A percentile compares a stretch with the other conserved stretches of the same genome.
Evolutionary conservation across 2,888 invertebrate species (phyloP).

Genomic region (Caenorhabditis sp.): DNA sequence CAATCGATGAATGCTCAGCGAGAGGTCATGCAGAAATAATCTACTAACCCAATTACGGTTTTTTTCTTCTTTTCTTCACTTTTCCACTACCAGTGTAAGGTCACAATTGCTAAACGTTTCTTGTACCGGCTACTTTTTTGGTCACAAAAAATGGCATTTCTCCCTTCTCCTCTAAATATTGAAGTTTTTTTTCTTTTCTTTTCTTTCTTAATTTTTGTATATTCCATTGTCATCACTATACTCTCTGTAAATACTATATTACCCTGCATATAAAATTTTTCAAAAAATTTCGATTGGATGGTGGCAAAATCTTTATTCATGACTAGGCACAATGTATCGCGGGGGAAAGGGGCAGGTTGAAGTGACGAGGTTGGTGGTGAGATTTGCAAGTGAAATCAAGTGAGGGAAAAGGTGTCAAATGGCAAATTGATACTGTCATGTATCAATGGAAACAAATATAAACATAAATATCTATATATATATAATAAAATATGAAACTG

Average conservation of each 20-base stretch:
- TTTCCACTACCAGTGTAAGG: slow-evolving; percentile 33
- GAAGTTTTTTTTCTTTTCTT: slow-evolving; percentile 14
- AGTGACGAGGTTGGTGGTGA: neutral
- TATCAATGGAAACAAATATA: slow-evolving; percentile 12
- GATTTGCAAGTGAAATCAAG: neutral
- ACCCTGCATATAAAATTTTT: too few species aligned
- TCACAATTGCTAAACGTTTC: slow-evolving; percentile 25
- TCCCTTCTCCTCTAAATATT: slow-evolving; percentile 34
- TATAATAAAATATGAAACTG: neutral
- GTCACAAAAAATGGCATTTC: slow-evolving; percentile 46
- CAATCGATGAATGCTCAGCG: slow-evolving; percentile 38
- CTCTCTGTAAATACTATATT: too few species aligned
- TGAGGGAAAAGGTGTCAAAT: neutral
- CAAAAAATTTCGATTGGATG: too few species aligned
- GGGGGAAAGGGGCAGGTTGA: neutral
- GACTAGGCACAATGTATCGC: too few species aligned
- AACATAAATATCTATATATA: slow-evolving; percentile 41
- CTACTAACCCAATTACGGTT: slow-evolving; percentile 27
- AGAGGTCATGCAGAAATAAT: slow-evolving; percentile 49
- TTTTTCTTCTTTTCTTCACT: neutral
- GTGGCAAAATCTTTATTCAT: too few species aligned
- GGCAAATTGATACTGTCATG: slow-evolving; percentile 37
- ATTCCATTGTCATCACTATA: too few species aligned
- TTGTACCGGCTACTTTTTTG: slow-evolving; percentile 52
- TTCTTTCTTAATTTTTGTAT: neutral